Conservation (phyloP, 1,140 invertebrate species). For the Atta texana region DNA sequence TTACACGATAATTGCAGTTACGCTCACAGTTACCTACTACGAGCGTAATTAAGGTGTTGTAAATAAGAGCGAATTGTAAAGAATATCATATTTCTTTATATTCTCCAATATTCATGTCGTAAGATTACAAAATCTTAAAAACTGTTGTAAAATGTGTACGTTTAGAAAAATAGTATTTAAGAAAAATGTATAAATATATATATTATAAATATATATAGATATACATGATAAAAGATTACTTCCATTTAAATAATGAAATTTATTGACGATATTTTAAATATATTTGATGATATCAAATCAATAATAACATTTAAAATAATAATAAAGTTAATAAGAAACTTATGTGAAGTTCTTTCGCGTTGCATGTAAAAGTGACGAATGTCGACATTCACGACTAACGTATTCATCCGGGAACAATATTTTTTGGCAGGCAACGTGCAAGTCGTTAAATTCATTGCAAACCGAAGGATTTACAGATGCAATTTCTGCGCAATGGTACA, state of each 20-base stretch:
- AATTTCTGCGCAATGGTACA: slow-evolving; percentile 8
- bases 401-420: slow-evolving; percentile 9
- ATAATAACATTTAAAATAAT: neutral
- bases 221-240: neutral
- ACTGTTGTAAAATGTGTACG: too few species aligned
- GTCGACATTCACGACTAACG: slow-evolving; percentile 14
- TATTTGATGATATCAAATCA: neutral
- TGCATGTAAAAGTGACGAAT: slow-evolving; percentile 33
- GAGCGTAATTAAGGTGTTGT: slow-evolving; percentile 40
- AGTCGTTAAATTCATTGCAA: slow-evolving; percentile 58
- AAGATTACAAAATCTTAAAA: neutral
- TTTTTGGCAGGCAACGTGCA: slow-evolving; percentile 40
- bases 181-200: neutral
- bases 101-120: neutral
- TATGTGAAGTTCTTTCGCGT: neutral
- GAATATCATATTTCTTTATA: neutral
- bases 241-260: slow-evolving; percentile 6
- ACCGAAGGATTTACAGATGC: slow-evolving; percentile 65
- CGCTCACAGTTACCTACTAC: slow-evolving; percentile 8
- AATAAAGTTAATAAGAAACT: slow-evolving; percentile 23
- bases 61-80: slow-evolving; percentile 36
- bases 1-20: slow-evolving; percentile 55
- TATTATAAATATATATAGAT: slow-evolving; percentile 5
- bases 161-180: neutral
- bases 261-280: neutral